Evolutionary conservation across 92 coral and sea anemone species (phyloP), one percentile per base, ranked within the genome.

Genomic region (Porites rus): DNA sequence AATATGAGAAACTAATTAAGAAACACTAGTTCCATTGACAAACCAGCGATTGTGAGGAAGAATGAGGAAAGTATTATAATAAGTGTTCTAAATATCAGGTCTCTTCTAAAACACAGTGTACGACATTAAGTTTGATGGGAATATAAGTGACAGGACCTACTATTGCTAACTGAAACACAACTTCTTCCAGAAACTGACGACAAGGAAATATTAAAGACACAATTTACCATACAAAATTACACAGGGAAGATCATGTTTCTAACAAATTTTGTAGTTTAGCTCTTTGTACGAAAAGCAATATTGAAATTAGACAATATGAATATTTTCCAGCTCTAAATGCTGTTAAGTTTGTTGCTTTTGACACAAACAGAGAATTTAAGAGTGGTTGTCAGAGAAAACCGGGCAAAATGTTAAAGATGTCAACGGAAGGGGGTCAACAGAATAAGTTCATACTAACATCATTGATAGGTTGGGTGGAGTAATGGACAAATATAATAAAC

Each of bases 1-100:
- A 85, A 84, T 79, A 90, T 85, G 87, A 79, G 19, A 85, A 87
- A 80, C n/a, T 90, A 24, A 24, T 24, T 24, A 85, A 65, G 89
- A 74, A 75, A 63, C n/a, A 8, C 65, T n/a, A 72, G 17, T 75
- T 20, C 2, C 13, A 61, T 63, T 63, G 24, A 25, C 31, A 72
- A 7, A 69, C 84, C 10, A 72, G 22, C 54, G 58, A 77, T 66
- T 65, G 72, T 72, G 11, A 17, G 31, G 77, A 75, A 77, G 69
- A 53, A 86, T 52, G 59, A 63, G 60, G 60, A 7, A 54, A 12
- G 2, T 54, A 7, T 79, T 5, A 65, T 70, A 28, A 65, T 79
- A 59, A 13, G 14, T 59, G 17, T 77, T 20, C 8, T 59, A 13
- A 77, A 59, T 77, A 77, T 77, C 16, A 18, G 81, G n/a, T 77